These are phyloP conservation scores for Nycticebus coucang DNA, from an alignment of 2,113 vertebrate species.

Conservation along the genomic window DNA sequence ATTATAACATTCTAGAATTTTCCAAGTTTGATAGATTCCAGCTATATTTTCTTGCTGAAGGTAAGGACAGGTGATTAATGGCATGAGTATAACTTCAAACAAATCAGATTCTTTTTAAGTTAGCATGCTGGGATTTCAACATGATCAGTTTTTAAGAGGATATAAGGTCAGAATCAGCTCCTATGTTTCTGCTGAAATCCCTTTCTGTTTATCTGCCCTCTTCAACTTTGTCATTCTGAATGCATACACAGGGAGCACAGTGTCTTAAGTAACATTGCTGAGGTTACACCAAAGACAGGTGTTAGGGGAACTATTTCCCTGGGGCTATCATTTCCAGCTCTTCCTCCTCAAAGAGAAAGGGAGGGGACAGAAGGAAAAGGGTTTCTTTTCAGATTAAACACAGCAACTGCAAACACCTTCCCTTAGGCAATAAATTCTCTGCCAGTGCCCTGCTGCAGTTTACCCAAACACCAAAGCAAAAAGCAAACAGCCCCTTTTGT, in stretches of 20 bases:
- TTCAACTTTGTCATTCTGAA: conserved; percentile 81
- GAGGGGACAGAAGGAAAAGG: conserved; percentile 83
- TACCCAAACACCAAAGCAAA: conserved; percentile 83
- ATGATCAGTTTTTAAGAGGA: conserved; percentile 51
- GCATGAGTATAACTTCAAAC: conserved; percentile 51
- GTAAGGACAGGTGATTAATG: not conserved
- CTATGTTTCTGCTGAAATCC: conserved; percentile 81
- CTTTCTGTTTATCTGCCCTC: conserved; percentile 85
- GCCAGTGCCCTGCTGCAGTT: conserved; percentile 81
- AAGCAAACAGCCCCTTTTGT: conserved; percentile 85
- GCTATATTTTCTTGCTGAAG: not conserved
- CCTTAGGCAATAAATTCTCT: conserved; percentile 88
- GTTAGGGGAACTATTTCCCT: conserved; percentile 84
- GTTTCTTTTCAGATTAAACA: conserved; percentile 92
- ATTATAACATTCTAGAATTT: not conserved
- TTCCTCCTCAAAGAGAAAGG: conserved; percentile 74
- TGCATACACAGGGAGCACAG: conserved; percentile 78
- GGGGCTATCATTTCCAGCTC: conserved; percentile 79
- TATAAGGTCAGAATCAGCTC: conserved; percentile 68
- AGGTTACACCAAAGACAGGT: conserved; percentile 88
- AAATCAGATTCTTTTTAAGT: conserved; percentile 32
- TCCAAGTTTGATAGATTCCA: not conserved
- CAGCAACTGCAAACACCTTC: conserved; percentile 89
- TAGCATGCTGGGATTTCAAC: conserved; percentile 48
- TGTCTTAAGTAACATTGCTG: conserved; percentile 84